These are phyloP conservation scores for Alaudala cheleensis DNA, from an alignment of 2,113 vertebrate species.

Conservation along the genomic window DNA sequence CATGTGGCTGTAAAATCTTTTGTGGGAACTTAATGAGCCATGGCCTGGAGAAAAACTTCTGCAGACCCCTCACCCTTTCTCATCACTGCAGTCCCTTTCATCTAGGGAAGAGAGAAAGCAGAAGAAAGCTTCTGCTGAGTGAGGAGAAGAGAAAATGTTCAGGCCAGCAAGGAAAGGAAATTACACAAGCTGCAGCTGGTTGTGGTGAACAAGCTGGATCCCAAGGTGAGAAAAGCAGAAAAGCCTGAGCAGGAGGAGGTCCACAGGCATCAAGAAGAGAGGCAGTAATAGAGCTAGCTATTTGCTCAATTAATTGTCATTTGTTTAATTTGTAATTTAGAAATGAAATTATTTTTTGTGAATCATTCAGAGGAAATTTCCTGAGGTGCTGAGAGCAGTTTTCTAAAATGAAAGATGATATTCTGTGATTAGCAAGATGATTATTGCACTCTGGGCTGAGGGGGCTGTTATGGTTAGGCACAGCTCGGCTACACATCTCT, in stretches of 20 bases:
- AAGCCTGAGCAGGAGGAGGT: not conserved
- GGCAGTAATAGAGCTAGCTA: not conserved
- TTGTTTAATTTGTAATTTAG: conserved; percentile 33
- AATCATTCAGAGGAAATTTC: conserved; percentile 12
- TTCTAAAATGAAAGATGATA: conserved; percentile 32
- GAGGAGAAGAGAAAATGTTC: not conserved
- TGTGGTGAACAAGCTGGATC: not conserved
- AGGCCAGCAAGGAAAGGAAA: not conserved
- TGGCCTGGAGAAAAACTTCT: not conserved
- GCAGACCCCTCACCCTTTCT: not conserved
- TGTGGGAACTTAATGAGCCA: not conserved
- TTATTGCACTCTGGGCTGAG: not conserved
- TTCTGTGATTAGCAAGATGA: not conserved
- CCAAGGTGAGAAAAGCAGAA: not conserved
- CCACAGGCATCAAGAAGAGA: not conserved
- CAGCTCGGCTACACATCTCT: not conserved
- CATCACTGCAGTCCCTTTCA: not conserved
- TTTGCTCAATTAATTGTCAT: conserved; percentile 33
- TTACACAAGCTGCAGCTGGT: not conserved
- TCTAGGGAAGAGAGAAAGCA: not conserved
- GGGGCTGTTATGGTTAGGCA: not conserved
- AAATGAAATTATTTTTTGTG: not conserved
- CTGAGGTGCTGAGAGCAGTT: not conserved
- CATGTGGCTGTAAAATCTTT: not conserved
- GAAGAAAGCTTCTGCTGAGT: not conserved